Evolutionary conservation across 1,140 invertebrate species (phyloP), one percentile per base, ranked within the genome.

Genomic region (Diachasma alloeum): DNA sequence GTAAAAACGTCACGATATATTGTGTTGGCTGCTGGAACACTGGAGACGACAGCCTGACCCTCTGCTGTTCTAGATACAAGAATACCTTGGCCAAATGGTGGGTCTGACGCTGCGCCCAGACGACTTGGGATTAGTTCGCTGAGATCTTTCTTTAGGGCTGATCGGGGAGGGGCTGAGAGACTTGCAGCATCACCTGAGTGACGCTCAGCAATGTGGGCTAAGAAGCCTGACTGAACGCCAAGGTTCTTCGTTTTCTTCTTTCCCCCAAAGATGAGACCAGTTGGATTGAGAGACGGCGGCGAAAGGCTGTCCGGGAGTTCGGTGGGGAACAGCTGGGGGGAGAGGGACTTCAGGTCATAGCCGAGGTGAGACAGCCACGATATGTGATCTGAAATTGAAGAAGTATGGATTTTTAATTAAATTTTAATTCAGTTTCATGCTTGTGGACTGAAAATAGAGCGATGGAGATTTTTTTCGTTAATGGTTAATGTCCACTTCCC

Each of bases 1-100:
- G 96, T 97, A 82, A 97, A 96, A 0, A 98, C 96, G 86, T 97
- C 96, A n/a, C 94, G 91, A 82, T 96, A 95, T 80, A 97, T 96
- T 15, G 95, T 92, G 85, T 97, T 97, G 0, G 96, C 95, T 0
- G 95, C 94, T 8, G 95, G 95, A 1, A 96, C 95, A 79, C 95
- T 94, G 1, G 95, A 96, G 0, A 97, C 94, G 1, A 96, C 94
- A 0, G 96, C 96, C 81, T 94, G 93, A 0, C 94, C 94, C 24
- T 95, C 93, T 3, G 91, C 88, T 5, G 94, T 94, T 46, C 95
- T 92, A 0, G 97, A 97, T 0, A 98, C 93, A 0, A 98, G 90
- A 73, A 98, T 96, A 6, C 96, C 96, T 83, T 95, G 93, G n/a
- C 97, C 96, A 77, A 98, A 96, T 0, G 96, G 95, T 19, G 95